These are phyloP conservation scores for Oophaga sylvatica DNA, from an alignment of 2,797 vertebrate species.

Conservation along the genomic window DNA sequence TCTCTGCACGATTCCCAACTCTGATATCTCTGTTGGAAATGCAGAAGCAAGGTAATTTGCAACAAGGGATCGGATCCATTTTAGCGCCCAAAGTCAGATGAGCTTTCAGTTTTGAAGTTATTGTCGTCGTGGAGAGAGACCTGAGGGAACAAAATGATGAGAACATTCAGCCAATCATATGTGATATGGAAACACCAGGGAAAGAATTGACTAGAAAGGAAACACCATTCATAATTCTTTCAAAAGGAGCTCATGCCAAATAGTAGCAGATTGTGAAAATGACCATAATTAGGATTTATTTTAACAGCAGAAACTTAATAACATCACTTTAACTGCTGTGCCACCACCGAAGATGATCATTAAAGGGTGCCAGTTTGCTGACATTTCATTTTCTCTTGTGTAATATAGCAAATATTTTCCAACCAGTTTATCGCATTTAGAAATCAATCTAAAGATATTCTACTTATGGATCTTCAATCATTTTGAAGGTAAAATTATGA, in stretches of 20 bases:
- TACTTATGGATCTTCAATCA: background rate
- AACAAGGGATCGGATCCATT: slow-evolving; percentile 54
- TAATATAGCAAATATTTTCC: background rate
- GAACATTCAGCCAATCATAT: slow-evolving; percentile 49
- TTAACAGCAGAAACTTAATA: background rate
- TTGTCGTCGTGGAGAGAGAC: slow-evolving; percentile 51
- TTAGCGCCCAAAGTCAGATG: slow-evolving; percentile 41
- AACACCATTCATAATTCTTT: slow-evolving; percentile 41
- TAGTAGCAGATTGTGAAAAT: slow-evolving; percentile 38
- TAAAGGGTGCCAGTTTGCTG: background rate
- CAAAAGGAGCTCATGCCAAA: slow-evolving; percentile 19
- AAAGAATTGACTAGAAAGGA: slow-evolving; percentile 37
- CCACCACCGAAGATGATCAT: background rate
- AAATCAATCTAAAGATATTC: background rate
- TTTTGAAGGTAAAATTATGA: background rate
- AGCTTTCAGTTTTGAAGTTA: slow-evolving; percentile 58
- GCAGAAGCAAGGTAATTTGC: slow-evolving; percentile 53
- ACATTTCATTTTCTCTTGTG: no score
- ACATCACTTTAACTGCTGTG: background rate
- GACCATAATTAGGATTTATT: slow-evolving; percentile 15
- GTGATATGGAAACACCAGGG: slow-evolving; percentile 42
- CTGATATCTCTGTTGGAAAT: slow-evolving; percentile 58
- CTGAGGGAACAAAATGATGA: slow-evolving; percentile 52
- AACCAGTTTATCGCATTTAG: background rate
- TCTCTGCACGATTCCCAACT: slow-evolving; percentile 44